Conservation (phyloP, 2,113 vertebrate species). For the Panthera tigris region DNA sequence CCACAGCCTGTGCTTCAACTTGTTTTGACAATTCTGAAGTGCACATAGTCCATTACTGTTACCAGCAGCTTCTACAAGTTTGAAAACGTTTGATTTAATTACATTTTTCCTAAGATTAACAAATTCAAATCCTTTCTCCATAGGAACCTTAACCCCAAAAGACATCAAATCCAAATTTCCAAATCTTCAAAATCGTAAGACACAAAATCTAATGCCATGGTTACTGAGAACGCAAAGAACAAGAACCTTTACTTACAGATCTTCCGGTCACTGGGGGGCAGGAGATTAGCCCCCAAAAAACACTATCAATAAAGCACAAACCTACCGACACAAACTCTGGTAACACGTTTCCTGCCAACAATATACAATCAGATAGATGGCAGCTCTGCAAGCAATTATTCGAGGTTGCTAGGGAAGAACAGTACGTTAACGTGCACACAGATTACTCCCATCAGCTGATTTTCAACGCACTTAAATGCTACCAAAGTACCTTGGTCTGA, state of each 20-base stretch:
- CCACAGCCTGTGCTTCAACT: neutral
- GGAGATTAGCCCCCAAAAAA: neutral
- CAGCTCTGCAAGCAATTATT: neutral
- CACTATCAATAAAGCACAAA: neutral
- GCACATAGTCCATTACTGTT: neutral
- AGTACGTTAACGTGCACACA: fast-evolving
- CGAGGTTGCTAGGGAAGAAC: neutral
- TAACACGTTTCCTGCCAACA: neutral
- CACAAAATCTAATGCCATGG: neutral
- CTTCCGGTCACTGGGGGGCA: neutral
- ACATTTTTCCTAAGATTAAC: neutral
- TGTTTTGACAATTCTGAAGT: neutral
- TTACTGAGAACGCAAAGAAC: neutral
- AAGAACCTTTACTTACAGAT: neutral
- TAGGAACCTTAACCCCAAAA: neutral
- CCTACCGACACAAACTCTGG: neutral
- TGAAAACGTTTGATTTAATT: neutral
- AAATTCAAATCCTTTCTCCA: constrained; percentile 32
- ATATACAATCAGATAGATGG: neutral
- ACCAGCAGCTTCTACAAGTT: neutral
- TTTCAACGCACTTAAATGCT: neutral
- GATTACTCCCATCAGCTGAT: neutral
- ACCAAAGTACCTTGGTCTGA: too few relatives aligned
- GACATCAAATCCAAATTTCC: neutral
- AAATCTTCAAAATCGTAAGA: neutral